Conservation (phyloP, 2,888 invertebrate species). For the Julus scandinavius region DNA sequence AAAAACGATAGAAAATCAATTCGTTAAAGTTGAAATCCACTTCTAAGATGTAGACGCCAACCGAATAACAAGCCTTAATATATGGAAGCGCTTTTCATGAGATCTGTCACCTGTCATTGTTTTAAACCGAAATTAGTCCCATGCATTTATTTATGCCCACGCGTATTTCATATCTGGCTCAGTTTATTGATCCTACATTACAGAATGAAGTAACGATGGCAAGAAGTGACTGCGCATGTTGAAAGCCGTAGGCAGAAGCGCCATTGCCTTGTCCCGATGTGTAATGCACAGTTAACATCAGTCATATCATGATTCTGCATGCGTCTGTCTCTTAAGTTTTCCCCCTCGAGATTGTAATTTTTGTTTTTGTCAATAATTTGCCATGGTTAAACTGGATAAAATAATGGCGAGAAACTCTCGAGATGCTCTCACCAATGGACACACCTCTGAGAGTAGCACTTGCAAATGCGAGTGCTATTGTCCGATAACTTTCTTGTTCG, state of each 20-base stretch:
- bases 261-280: background rate
- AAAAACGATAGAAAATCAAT: constrained; percentile 35
- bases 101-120: constrained; percentile 46
- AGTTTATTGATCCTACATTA: constrained; percentile 31
- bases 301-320: background rate
- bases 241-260: background rate
- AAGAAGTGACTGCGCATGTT: background rate
- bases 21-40: constrained; percentile 43
- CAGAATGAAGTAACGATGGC: background rate
- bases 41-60: constrained; percentile 24
- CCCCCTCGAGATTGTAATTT: no score
- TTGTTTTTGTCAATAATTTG: no score
- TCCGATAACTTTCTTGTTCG: no score
- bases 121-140: constrained; percentile 46
- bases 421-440: no score
- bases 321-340: no score
- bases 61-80: constrained; percentile 26
- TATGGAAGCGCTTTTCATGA: constrained; percentile 40
- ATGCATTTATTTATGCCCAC: constrained; percentile 33
- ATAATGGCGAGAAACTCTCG: no score
- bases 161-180: constrained; percentile 1
- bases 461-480: no score
- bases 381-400: no score
- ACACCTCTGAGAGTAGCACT: no score
- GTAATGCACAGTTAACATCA: background rate